Evolutionary conservation across 2,888 invertebrate genomes (phyloP), one percentile per base, ranked within the genome.

Genomic region (Melinopterus prodromus): DNA sequence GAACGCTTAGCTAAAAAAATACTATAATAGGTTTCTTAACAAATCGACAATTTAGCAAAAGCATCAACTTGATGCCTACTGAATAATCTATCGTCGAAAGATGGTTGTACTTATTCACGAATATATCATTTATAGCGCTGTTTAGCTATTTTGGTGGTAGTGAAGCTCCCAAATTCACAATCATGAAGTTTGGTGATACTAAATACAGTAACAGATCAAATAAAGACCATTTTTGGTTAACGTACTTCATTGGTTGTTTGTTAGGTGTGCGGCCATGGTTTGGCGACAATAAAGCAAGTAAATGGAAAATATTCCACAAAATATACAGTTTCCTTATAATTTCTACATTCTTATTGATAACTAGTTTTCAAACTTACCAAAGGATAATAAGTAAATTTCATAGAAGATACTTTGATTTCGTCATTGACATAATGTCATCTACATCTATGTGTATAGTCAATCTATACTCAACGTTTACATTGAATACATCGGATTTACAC

Each of bases 241-340:
- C 53, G 5, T 53, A 53, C 12, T 12, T 7, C 5, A 1, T 53
- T 53, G 53, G 9, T 9, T 53, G 9, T 53, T 53, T 53, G 53
- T 4, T 53, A 53, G 53, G 53, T 53, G 7, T 74, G 14, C 37
- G 37, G 35, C 74, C 74, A 74, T 74, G 16, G 16, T 35, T 36
- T 37, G 35, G 15, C 37, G 35, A 36, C 9, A 36, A 35, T 36
- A 35, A 35, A 6, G 16, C 37, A n/a, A 74, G 7, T n/a, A 74
- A 74, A 74, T 74, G n/a, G 1, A 74, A 74, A 35, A 36, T 74
- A 74, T n/a, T 35, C 14, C 37, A 35, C 6, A 36, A 36, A 74
- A 74, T 74, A 35, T 74, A 74, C 74, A 35, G 14, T n/a, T 7
- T 36, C 35, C n/a, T 74, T 36, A 37, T 35, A 74, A 36, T 74